These are phyloP conservation scores for Chrysodeixis includens DNA, from an alignment of 2,888 invertebrate genomes.

Conservation along the genomic window DNA sequence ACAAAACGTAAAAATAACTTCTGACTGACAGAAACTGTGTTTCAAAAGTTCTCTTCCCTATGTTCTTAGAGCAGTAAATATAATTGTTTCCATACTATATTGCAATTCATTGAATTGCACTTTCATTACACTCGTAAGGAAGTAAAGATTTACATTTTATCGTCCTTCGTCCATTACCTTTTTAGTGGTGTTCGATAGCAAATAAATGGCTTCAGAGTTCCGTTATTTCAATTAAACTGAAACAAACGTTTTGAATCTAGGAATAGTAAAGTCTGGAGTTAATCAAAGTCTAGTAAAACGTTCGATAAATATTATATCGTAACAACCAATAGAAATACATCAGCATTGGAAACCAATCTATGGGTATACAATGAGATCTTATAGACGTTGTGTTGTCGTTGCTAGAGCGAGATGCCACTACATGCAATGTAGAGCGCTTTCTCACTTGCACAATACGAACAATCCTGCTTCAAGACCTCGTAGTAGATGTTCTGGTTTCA, in stretches of 20 bases:
- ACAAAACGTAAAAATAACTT: no score
- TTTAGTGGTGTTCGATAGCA: constrained; percentile 25
- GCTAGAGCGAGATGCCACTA: no score
- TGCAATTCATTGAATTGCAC: constrained; percentile 21
- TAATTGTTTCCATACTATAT: constrained; percentile 10
- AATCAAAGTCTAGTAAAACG: constrained; percentile 39
- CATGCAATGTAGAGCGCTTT: no score
- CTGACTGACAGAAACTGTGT: no score
- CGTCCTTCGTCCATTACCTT: constrained; percentile 5
- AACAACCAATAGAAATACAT: constrained; percentile 39
- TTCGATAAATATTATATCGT: constrained; percentile 37
- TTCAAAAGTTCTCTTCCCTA: no score
- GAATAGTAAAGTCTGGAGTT: constrained; percentile 44
- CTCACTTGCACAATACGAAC: no score
- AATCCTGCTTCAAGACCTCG: no score
- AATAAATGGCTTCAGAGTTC: constrained; percentile 21
- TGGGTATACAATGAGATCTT: no score
- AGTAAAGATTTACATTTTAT: constrained; percentile 1
- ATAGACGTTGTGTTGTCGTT: no score
- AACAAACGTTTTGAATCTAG: constrained; percentile 37
- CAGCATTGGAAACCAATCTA: constrained; percentile 18
- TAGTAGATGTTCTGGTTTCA: constrained; percentile 16
- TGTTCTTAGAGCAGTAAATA: neutral
- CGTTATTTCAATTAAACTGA: constrained; percentile 41
- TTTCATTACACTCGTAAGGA: constrained; percentile 5